These are phyloP conservation scores for Alentia gelatinosa DNA, from an alignment of 2,888 invertebrate genomes.

Conservation along the genomic window DNA sequence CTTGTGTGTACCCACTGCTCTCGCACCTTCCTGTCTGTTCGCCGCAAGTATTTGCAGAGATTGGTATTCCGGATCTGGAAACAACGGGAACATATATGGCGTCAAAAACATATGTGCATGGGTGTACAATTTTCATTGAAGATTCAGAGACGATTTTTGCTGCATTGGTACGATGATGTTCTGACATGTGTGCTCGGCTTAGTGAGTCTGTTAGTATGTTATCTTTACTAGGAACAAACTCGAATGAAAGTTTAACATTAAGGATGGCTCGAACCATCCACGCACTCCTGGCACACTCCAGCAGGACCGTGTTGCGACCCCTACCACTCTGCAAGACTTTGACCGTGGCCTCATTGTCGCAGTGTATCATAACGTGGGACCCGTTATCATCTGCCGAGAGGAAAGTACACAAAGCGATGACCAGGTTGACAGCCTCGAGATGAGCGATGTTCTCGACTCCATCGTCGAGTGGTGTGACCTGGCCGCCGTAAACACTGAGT, in stretches of 20 bases:
- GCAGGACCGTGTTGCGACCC: background rate
- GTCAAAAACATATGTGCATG: background rate
- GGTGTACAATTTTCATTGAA: background rate
- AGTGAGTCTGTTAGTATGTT: background rate
- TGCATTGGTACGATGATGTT: background rate
- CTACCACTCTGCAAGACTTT: background rate
- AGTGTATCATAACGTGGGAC: background rate
- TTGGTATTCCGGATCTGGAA: background rate
- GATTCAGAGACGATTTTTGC: background rate
- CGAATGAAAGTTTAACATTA: background rate
- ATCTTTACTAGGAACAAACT: background rate
- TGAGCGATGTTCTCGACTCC: background rate
- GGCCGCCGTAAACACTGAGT: background rate
- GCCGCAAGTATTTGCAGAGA: background rate
- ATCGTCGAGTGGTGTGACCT: background rate
- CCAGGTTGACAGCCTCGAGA: background rate
- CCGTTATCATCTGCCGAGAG: background rate
- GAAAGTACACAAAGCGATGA: background rate
- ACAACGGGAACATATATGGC: background rate
- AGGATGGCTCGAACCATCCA: background rate
- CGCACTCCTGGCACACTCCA: background rate
- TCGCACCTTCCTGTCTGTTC: background rate
- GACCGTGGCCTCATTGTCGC: background rate
- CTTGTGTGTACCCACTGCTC: background rate
- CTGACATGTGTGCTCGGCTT: background rate